Conservation (phyloP, 2,888 invertebrate species). For the Drosophila histrio region DNA sequence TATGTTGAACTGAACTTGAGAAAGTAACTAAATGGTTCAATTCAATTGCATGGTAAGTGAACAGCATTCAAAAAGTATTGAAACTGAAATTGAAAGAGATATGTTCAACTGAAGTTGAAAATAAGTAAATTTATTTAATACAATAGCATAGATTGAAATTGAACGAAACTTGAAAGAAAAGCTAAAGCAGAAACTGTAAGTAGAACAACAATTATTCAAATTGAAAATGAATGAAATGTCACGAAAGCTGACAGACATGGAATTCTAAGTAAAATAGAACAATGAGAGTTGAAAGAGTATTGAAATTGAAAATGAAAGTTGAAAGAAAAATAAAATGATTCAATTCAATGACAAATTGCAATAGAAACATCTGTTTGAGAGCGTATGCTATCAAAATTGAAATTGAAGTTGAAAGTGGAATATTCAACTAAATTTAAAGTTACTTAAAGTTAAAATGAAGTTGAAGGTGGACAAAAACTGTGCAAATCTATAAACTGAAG, state of each 20-base stretch:
- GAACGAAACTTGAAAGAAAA: not conserved
- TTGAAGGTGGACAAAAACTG: no score
- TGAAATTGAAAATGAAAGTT: conserved; percentile 8
- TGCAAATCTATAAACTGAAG: no score
- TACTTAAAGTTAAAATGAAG: no score
- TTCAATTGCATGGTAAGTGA: not conserved
- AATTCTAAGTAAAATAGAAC: no score
- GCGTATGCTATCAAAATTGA: no score
- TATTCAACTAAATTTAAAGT: not conserved
- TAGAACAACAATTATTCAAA: not conserved
- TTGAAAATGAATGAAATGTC: not conserved
- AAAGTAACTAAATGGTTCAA: not conserved
- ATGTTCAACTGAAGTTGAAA: no score
- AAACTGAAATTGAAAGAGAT: conserved; percentile 12
- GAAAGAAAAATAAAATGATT: not conserved
- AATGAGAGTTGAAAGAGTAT: not conserved
- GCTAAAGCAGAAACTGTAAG: not conserved
- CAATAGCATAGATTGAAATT: no score
- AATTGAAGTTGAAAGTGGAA: not conserved
- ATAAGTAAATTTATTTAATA: no score
- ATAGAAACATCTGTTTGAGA: not conserved
- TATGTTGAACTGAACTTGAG: no score
- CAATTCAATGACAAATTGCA: not conserved
- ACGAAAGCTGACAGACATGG: no score
- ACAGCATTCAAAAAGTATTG: not conserved